Evolutionary conservation across 1,140 invertebrate genomes (phyloP), one percentile per base, ranked within the genome.

Genomic region (Brachionus angularis): DNA sequence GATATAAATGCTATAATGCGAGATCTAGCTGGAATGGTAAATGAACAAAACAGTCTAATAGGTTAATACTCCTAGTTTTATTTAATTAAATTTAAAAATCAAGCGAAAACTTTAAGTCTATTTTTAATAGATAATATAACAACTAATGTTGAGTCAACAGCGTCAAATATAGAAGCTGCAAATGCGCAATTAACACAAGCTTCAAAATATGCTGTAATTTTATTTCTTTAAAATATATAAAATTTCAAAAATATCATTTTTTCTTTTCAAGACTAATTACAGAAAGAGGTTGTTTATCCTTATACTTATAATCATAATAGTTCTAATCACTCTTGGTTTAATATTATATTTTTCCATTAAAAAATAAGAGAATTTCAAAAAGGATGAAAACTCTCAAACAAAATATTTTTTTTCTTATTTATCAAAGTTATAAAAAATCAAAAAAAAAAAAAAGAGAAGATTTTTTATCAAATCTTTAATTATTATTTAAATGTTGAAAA

Each of bases 1-100:
- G 47, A 67, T 21, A 67, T 67, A 29, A 67, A 67, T 50, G 62
- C 27, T 21, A 67, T 67, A 25, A 67, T 67, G 62, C 33, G 10
- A 23, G 62, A 67, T 50, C 36, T 67, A 16, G 62, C 62, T 16
- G 31, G 23, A 16, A 67, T 67, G 62, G 62, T 67, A 18, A 33
- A 67, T 14, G 62, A 67, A 23, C 62, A 67, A 50, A 67, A 23
- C 16, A 67, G 62, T 46, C 44, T 67, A 29, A 34, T 67, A 8
- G 62, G 62, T 67, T 21, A 27, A 44, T 25, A 27, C n/a, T 34
- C 0, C 8, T 44, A 23, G 18, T 18, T 4, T 16, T 42, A 10
- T 42, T 10, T 10, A 42, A 16, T 42, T 42, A 10, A 10, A 16
- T 42, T 10, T 42, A 16, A 42, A 42, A 10, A 10, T 16, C 10